These are phyloP conservation scores for Drosophila rufa DNA, from an alignment of 1,140 invertebrate genomes.

Conservation along the genomic window DNA sequence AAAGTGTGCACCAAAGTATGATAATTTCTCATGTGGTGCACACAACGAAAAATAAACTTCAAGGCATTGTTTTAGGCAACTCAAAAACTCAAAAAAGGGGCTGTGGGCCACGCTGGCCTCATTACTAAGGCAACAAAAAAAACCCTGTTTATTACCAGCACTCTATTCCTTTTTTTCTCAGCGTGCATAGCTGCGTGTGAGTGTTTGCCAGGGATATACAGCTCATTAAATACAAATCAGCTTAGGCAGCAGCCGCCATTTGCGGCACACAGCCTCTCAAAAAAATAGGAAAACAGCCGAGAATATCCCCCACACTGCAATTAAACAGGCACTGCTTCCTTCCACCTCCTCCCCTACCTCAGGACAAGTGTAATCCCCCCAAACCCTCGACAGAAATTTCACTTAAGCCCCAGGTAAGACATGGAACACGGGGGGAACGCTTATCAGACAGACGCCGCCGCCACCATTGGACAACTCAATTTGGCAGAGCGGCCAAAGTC, in stretches of 20 bases:
- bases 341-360: background rate
- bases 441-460: conserved; percentile 55
- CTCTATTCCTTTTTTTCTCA: background rate
- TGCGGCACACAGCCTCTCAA: conserved; percentile 8
- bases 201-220: conserved; percentile 45
- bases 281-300: background rate
- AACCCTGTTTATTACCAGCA: background rate
- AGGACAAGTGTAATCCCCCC: conserved; percentile 33
- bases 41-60: background rate
- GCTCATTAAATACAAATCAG: conserved; percentile 83
- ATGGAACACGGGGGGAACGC: conserved; percentile 38
- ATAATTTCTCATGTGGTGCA: background rate
- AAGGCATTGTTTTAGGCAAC: too few species aligned
- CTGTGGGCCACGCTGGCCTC: too few species aligned
- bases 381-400: conserved; percentile 51
- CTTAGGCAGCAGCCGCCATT: conserved; percentile 55
- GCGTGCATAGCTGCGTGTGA: conserved; percentile 18
- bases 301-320: conserved; percentile 44
- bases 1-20: background rate
- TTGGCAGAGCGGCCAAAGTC: conserved; percentile 67
- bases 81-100: background rate
- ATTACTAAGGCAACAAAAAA: too few species aligned
- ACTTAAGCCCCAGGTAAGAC: conserved; percentile 78
- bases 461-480: conserved; percentile 66
- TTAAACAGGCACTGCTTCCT: conserved; percentile 57